Evolutionary conservation across 1,140 invertebrate species (phyloP), one percentile per base, ranked within the genome.

Genomic region (Drosophila santomea): DNA sequence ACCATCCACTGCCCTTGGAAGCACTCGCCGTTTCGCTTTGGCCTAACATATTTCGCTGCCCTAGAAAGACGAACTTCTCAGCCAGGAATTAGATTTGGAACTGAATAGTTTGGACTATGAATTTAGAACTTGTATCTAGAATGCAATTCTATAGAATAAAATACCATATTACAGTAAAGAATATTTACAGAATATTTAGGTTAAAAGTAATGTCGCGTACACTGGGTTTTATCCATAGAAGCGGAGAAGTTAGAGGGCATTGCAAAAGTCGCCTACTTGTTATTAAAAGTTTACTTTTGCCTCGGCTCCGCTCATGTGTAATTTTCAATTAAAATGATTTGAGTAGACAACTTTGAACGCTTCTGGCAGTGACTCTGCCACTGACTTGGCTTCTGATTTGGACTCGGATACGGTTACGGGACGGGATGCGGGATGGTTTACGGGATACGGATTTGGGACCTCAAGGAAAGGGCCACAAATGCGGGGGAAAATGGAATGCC

Each of bases 241-340:
- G 7, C 28, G 0, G 8, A 32, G 32, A 32, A 32, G 32, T 8
- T 8, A 32, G 32, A 71, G 68, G 1, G 45, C 38, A 51, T 59
- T 44, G 0, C 32, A 8, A 32, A 32, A 32, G 32, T 32, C 32
- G 32, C 3, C 43, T 23, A 20, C 45, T 56, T 32, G 36, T 44
- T 39, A 38, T 39, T 38, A 7, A 38, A 28, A 23, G n/a, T 28
- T 20, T 52, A 39, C 36, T 58, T 55, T 61, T 59, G 61, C 36
- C 60, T 74, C 62, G 83, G 71, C 83, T 79, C 73, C 84, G 79
- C 77, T 89, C 84, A 89, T 89, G 84, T 89, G 84, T 89, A 89
- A 89, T 89, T 89, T 89, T 89, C 84, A 89, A 89, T 89, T 89
- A 89, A 89, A 89, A 89, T 89, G 84, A 89, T 89, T 89, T 89